A percentile compares a stretch with the other conserved stretches of the same genome.
phyloP scores from a whole-genome alignment of 2,888 invertebrate genomes.

The Lepidocyrtoides sp. region DNA sequence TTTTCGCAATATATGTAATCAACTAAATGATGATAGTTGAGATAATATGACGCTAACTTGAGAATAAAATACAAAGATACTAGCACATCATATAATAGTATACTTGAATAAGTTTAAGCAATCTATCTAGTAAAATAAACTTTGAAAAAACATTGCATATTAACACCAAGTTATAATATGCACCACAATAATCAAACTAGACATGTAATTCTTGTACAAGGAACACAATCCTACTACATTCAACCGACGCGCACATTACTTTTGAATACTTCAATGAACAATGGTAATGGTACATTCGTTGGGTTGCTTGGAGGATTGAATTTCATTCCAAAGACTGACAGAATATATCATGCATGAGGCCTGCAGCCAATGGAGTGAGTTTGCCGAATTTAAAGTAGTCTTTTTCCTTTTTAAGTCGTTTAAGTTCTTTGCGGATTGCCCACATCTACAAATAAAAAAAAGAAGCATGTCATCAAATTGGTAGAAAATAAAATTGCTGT shows the following conservation, averaged over 20 bases:
- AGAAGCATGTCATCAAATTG: no score
- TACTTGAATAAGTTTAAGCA: neutral
- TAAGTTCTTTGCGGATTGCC: conserved; percentile 65
- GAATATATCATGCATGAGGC: conserved; percentile 71
- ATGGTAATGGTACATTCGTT: neutral
- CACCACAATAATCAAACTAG: neutral
- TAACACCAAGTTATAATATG: neutral
- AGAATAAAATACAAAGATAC: conserved; percentile 6
- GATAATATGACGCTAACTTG: neutral
- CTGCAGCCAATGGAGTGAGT: conserved; percentile 62
- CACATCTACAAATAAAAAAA: conserved; percentile 55
- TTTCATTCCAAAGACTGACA: conserved; percentile 57
- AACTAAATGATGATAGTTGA: neutral
- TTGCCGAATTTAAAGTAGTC: conserved; percentile 71
- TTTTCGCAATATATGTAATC: neutral
- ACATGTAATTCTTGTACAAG: no score
- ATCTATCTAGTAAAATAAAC: no score
- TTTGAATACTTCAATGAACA: conserved; percentile 39
- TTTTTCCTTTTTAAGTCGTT: conserved; percentile 65
- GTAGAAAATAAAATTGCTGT: no score
- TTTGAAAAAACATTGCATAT: neutral
- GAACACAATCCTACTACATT: neutral
- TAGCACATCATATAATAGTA: neutral
- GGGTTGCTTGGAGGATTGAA: neutral
- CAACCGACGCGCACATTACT: neutral